A percentile compares a stretch with the other conserved stretches of the same genome.
Conservation (phyloP, 2,113 vertebrate genomes). For the Coptodon bakossiorum region DNA sequence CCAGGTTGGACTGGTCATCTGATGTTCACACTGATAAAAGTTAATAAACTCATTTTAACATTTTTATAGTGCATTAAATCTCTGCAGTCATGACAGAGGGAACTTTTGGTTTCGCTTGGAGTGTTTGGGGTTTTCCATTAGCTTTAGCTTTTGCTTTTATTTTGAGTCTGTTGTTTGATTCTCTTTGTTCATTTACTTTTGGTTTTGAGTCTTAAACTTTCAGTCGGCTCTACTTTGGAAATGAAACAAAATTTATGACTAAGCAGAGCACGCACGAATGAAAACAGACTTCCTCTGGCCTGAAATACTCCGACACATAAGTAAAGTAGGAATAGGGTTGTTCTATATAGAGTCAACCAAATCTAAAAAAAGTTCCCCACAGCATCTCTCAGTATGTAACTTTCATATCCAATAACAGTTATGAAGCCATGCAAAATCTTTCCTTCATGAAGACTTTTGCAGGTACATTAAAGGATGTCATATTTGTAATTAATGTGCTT, state of each 20-base stretch:
- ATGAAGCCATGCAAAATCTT: neutral
- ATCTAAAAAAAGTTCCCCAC: neutral
- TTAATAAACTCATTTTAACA: constrained; percentile 1
- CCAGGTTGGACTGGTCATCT: neutral
- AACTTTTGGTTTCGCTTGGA: neutral
- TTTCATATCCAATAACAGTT: neutral
- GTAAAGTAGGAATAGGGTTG: neutral
- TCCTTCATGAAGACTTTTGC: neutral
- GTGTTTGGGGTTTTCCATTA: neutral
- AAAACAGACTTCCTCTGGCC: neutral
- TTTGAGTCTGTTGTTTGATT: neutral
- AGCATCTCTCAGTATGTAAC: neutral
- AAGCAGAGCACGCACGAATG: neutral
- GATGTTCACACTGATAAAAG: neutral
- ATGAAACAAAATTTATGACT: neutral
- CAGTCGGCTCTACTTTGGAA: neutral
- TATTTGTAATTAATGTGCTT: neutral
- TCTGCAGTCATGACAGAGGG: neutral
- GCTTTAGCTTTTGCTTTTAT: neutral
- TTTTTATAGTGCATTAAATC: neutral
- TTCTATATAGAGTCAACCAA: neutral
- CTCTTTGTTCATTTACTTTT: neutral
- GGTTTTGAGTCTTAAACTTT: neutral
- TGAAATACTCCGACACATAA: neutral
- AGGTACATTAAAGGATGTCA: neutral